phyloP scores from a whole-genome alignment of 1,140 invertebrate species.

The Euura lappo region DNA sequence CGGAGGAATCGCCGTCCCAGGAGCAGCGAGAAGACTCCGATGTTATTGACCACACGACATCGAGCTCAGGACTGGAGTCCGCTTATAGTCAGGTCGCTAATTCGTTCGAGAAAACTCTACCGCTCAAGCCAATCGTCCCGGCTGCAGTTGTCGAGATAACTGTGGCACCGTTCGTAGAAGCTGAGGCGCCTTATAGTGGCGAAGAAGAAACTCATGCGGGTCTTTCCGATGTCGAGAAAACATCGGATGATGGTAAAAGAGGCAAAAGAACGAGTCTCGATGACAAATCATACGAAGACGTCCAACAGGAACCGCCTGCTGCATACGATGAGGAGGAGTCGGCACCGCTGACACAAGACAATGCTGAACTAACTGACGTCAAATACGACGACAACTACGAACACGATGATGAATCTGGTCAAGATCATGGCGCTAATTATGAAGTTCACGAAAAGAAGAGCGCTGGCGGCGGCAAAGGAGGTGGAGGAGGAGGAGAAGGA shows the following conservation, averaged over 20 bases:
- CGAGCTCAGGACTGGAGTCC: neutral
- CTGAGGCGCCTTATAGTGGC: too few relatives aligned
- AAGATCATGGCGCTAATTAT: neutral
- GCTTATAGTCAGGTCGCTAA: neutral
- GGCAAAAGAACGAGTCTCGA: neutral
- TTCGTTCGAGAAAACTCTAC: neutral
- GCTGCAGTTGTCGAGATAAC: neutral
- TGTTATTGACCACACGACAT: too few relatives aligned
- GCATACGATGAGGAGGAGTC: too few relatives aligned
- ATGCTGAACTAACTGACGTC: neutral
- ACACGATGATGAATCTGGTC: neutral
- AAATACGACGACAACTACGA: neutral
- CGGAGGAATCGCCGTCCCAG: neutral
- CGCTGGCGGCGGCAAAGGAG: slow-evolving; percentile 13
- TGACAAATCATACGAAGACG: too few relatives aligned
- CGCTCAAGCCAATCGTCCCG: neutral
- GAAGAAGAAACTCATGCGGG: too few relatives aligned
- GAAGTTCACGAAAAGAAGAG: slow-evolving; percentile 1
- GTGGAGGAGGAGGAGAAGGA: slow-evolving; percentile 18
- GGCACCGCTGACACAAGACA: too few relatives aligned
- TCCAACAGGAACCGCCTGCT: too few relatives aligned
- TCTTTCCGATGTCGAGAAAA: neutral
- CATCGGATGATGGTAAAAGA: neutral
- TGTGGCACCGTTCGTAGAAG: neutral
- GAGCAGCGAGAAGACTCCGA: too few relatives aligned